A percentile compares a stretch with the other conserved stretches of the same genome.
These are phyloP conservation scores for Microctonus brassicae DNA, from an alignment of 2,888 invertebrate species.

Conservation along the genomic window DNA sequence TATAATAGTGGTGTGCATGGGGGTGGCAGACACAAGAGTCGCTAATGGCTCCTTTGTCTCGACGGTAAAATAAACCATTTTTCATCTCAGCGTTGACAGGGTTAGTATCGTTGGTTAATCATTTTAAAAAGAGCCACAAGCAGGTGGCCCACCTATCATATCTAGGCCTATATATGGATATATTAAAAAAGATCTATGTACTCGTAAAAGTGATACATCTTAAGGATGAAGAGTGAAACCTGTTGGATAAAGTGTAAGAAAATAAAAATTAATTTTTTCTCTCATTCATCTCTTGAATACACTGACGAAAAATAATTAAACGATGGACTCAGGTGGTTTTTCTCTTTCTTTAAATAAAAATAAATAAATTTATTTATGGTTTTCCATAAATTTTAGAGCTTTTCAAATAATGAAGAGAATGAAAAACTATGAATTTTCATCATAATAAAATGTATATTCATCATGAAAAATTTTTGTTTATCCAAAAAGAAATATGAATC, in stretches of 20 bases:
- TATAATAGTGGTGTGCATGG: slow-evolving; percentile 20
- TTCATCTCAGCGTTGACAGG: slow-evolving; percentile 52
- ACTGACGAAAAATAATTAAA: slow-evolving; percentile 25
- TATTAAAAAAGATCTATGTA: background rate
- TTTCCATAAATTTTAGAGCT: slow-evolving; percentile 11
- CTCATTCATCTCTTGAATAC: background rate
- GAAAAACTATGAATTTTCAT: slow-evolving; percentile 21
- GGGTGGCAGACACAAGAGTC: slow-evolving; percentile 42
- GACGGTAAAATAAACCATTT: slow-evolving; percentile 55
- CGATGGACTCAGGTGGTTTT: slow-evolving; percentile 6
- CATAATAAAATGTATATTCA: slow-evolving; percentile 15
- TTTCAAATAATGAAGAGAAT: slow-evolving; percentile 12
- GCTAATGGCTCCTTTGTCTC: slow-evolving; percentile 57
- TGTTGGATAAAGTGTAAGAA: background rate
- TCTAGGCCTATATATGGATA: background rate
- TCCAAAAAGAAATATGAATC: background rate
- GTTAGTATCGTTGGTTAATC: slow-evolving; percentile 58
- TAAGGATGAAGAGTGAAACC: background rate
- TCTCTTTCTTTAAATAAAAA: background rate
- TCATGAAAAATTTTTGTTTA: slow-evolving; percentile 6
- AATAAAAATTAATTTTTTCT: background rate
- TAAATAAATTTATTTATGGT: background rate
- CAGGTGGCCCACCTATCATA: slow-evolving; percentile 54
- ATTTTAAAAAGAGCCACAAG: slow-evolving; percentile 61
- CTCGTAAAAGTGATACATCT: background rate